These are phyloP conservation scores for Palythoa grandis DNA, from an alignment of 92 coral and sea anemone genomes.

Conservation along the genomic window DNA sequence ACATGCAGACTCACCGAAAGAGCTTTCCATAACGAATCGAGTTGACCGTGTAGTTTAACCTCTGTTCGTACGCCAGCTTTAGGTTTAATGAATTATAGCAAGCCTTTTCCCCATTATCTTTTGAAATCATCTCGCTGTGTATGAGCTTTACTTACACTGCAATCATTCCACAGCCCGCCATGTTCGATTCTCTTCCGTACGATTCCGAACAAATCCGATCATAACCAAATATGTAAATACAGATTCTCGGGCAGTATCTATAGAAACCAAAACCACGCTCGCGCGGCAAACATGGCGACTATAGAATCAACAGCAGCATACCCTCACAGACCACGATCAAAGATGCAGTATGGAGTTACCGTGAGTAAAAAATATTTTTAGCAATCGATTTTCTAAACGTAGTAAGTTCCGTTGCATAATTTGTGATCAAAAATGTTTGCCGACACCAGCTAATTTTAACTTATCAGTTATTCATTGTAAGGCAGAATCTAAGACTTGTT, in stretches of 20 bases:
- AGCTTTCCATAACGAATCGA: slow-evolving; percentile 59
- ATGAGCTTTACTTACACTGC: not conserved
- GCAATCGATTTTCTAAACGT: not conserved
- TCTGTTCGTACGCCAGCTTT: slow-evolving; percentile 40
- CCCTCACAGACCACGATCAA: slow-evolving; percentile 27
- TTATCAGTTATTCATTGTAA: not conserved
- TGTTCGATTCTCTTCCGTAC: not conserved
- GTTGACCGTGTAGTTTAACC: slow-evolving; percentile 49
- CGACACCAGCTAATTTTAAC: not conserved
- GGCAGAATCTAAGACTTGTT: not conserved
- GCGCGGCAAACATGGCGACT: not conserved
- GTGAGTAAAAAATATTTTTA: not conserved
- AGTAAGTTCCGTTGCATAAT: not conserved
- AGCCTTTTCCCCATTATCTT: slow-evolving; percentile 1
- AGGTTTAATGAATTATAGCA: slow-evolving; percentile 4
- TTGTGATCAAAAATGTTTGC: not conserved
- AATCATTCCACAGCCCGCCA: not conserved
- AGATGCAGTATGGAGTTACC: slow-evolving; percentile 21
- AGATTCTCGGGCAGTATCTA: not conserved
- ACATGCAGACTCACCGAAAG: slow-evolving; percentile 51
- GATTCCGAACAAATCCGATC: slow-evolving; percentile 3
- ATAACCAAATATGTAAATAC: slow-evolving; percentile 24
- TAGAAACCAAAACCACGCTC: slow-evolving; percentile 27
- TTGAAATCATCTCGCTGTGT: slow-evolving; percentile 20
- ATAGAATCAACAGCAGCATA: slow-evolving; percentile 14